Evolutionary conservation across 2,888 invertebrate genomes (phyloP).

Genomic region (Mesochorus sp.): DNA sequence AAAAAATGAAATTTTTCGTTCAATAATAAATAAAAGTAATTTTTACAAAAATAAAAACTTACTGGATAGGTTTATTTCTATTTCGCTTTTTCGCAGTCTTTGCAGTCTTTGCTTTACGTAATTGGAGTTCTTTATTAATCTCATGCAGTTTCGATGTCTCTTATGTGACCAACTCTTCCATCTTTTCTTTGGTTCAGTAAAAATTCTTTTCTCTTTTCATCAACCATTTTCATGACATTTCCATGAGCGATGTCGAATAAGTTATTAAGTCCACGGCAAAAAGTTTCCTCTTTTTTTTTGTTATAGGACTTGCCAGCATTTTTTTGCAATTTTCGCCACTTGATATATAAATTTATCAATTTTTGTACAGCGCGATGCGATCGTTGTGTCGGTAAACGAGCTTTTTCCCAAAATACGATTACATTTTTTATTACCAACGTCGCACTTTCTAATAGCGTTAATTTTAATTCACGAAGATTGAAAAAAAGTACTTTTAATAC

Average conservation of each 20-base stretch:
- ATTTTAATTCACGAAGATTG: slow-evolving; percentile 60
- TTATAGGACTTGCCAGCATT: slow-evolving; percentile 63
- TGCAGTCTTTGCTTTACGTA: slow-evolving; percentile 9
- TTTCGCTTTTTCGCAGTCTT: slow-evolving; percentile 28
- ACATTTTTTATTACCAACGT: slow-evolving; percentile 60
- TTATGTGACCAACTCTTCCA: slow-evolving; percentile 38
- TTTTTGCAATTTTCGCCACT: slow-evolving; percentile 73
- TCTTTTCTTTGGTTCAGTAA: slow-evolving; percentile 29
- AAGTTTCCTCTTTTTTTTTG: slow-evolving; percentile 53
- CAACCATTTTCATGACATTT: slow-evolving; percentile 52
- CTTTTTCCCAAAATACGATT: slow-evolving; percentile 63
- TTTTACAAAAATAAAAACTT: slow-evolving; percentile 30
- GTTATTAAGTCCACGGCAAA: slow-evolving; percentile 51
- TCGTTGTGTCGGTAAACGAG: slow-evolving; percentile 52
- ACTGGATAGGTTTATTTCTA: slow-evolving; percentile 23
- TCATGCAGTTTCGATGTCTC: slow-evolving; percentile 28
- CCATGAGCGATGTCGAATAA: slow-evolving; percentile 60
- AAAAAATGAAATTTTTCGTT: slow-evolving; percentile 22
- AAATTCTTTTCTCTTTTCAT: slow-evolving; percentile 31
- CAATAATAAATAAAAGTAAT: slow-evolving; percentile 29
- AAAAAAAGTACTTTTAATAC: slow-evolving; percentile 64
- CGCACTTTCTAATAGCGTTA: slow-evolving; percentile 59
- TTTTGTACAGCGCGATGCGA: slow-evolving; percentile 60
- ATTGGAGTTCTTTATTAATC: slow-evolving; percentile 26
- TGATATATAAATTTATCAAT: slow-evolving; percentile 68